Conservation (phyloP, 2,797 vertebrate species). For the Threskiornis aethiopicus region DNA sequence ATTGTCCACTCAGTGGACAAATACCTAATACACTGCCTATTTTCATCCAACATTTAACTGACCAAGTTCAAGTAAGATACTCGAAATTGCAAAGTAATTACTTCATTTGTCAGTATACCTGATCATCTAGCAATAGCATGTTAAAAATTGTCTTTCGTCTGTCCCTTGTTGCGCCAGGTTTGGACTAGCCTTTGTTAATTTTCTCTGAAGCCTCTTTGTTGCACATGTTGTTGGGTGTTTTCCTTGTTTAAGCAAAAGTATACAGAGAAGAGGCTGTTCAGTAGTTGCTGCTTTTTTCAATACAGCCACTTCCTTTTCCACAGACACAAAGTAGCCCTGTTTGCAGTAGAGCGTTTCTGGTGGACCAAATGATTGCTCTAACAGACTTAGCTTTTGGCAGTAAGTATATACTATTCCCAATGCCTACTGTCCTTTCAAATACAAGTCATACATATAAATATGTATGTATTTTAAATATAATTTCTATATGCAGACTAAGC, state of each 20-base stretch:
- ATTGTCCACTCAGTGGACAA: not conserved
- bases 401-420: not conserved
- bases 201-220: not conserved
- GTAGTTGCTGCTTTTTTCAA: not conserved
- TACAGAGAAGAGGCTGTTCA: conserved; percentile 2
- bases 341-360: conserved; percentile 20
- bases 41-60: not conserved
- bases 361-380: conserved; percentile 35
- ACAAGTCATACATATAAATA: not conserved
- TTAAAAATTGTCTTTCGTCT: not conserved
- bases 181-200: not conserved
- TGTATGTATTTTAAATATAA: not conserved
- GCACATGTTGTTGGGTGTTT: not conserved
- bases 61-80: not conserved
- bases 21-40: not conserved
- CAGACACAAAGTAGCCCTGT: conserved; percentile 27
- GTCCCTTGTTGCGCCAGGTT: not conserved
- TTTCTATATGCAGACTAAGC: not conserved
- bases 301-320: not conserved
- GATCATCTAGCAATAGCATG: not conserved
- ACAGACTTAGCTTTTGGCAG: conserved; percentile 28
- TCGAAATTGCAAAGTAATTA: not conserved
- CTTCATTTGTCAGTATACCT: not conserved
- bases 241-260: not conserved
- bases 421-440: not conserved